Evolutionary conservation across 1,140 invertebrate genomes (phyloP), one percentile per base, ranked within the genome.

Genomic region (Eurosta solidaginis): DNA sequence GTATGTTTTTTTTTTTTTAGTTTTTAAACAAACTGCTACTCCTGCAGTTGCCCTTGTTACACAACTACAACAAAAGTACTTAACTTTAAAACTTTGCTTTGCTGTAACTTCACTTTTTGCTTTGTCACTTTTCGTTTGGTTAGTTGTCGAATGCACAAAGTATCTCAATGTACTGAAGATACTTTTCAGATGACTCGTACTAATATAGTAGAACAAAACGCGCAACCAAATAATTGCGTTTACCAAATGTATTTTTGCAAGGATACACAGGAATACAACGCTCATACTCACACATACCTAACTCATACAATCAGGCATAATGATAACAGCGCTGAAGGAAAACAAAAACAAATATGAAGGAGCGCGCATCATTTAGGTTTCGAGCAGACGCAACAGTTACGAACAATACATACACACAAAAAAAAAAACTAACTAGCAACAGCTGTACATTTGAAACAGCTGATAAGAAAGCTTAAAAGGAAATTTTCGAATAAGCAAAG

Each of bases 151-250:
- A 45, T 50, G 42, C 49, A 52, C 47, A 52, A 76, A 76, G 49
- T 76, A 76, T 76, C 75, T 76, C 75, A 76, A 52, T 52, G 49
- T 76, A 76, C 75, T 76, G 75, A 76, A 76, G 75, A 76, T 52
- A 76, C 45, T 76, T 40, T 76, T 22, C 75, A 76, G 75, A 76
- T 76, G 75, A 76, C 75, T 76, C 75, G 22, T 52, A 27, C 49
- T 76, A 76, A 76, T 76, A 76, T 76, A 76, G 75, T 22, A 54
- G 44, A 76, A 76, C 59, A 68, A 68, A 68, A 68, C 59, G 29
- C 59, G 59, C 59, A 68, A 68, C 75, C 47, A 76, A 47, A 50
- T 76, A 76, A 76, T 36, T 76, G 75, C 75, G 75, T 76, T 76
- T 76, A 68, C 45, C 75, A 76, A 76, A 76, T 76, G 47, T 52